A percentile compares a stretch with the other conserved stretches of the same genome.
Conservation (phyloP, 2,888 invertebrate species). For the Leptarthrus brevirostris region DNA sequence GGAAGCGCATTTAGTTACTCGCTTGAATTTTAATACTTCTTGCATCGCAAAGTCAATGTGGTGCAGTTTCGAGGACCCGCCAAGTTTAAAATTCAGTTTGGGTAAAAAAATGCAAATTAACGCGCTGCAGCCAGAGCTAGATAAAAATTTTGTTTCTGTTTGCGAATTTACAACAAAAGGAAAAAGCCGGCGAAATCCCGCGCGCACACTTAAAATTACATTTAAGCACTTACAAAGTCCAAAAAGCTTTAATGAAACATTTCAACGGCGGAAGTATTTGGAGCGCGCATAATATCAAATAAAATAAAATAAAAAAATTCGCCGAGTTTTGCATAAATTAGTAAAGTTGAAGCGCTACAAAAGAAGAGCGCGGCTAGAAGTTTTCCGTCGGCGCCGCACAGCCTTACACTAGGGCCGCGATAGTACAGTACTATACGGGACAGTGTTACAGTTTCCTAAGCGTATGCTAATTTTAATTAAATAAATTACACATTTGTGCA, state of each 20-base stretch:
- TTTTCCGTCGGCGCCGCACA: no score
- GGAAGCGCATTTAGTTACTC: slow-evolving; percentile 12
- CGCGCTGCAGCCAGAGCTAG: slow-evolving; percentile 17
- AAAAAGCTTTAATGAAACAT: slow-evolving; percentile 28
- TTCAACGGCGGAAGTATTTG: slow-evolving; percentile 8
- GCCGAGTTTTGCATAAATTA: slow-evolving; percentile 41
- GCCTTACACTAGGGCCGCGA: slow-evolving; percentile 8
- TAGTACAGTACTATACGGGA: no score
- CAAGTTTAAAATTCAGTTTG: slow-evolving; percentile 35
- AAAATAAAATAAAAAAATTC: slow-evolving; percentile 34
- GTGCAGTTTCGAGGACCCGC: neutral
- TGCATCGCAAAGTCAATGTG: slow-evolving; percentile 20
- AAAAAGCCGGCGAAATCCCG: slow-evolving; percentile 17
- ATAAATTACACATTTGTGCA: slow-evolving; percentile 38
- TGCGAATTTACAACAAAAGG: slow-evolving; percentile 35
- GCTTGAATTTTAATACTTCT: slow-evolving; percentile 25
- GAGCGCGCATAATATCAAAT: slow-evolving; percentile 28
- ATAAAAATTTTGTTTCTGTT: slow-evolving; percentile 44
- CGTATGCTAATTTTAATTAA: slow-evolving; percentile 49
- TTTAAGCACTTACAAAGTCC: slow-evolving; percentile 9
- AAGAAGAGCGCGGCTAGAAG: neutral
- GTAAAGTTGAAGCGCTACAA: slow-evolving; percentile 21
- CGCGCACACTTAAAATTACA: slow-evolving; percentile 32
- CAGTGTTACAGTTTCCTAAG: slow-evolving; percentile 1
- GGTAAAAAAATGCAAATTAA: slow-evolving; percentile 32